phyloP scores from a whole-genome alignment of 2,888 invertebrate species.

The Trachelus tabidus region DNA sequence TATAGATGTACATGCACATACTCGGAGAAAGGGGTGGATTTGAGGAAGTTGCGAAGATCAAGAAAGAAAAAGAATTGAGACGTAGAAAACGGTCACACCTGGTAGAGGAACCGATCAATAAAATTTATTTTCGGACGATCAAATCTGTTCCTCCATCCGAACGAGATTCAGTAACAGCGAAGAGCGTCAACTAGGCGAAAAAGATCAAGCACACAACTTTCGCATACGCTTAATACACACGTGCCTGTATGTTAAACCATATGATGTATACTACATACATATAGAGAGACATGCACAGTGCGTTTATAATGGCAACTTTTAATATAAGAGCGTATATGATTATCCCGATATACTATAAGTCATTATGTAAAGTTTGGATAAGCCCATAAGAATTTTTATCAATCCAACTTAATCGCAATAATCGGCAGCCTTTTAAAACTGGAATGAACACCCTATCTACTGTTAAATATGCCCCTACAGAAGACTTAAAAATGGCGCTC shows the following conservation, averaged over 20 bases:
- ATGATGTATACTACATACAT: background rate
- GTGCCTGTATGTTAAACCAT: background rate
- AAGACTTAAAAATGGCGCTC: background rate
- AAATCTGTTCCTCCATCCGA: background rate
- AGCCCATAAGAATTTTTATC: background rate
- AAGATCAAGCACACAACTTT: background rate
- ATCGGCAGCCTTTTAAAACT: background rate
- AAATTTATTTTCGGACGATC: slow-evolving; percentile 5
- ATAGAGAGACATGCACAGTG: background rate
- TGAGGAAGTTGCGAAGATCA: background rate
- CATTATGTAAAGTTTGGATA: background rate
- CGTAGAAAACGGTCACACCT: background rate
- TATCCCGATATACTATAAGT: background rate
- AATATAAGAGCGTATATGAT: background rate
- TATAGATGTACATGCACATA: background rate
- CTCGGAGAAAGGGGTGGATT: background rate
- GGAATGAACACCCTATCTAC: background rate
- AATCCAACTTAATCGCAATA: background rate
- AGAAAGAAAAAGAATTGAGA: background rate
- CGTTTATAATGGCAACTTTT: background rate
- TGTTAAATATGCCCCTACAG: background rate
- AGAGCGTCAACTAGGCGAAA: background rate
- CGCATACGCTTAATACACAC: background rate
- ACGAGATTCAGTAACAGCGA: background rate
- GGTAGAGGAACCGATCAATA: background rate